Evolutionary conservation across 2,888 invertebrate genomes (phyloP), one percentile per base, ranked within the genome.

Genomic region (Brachyopa scutellaris): DNA sequence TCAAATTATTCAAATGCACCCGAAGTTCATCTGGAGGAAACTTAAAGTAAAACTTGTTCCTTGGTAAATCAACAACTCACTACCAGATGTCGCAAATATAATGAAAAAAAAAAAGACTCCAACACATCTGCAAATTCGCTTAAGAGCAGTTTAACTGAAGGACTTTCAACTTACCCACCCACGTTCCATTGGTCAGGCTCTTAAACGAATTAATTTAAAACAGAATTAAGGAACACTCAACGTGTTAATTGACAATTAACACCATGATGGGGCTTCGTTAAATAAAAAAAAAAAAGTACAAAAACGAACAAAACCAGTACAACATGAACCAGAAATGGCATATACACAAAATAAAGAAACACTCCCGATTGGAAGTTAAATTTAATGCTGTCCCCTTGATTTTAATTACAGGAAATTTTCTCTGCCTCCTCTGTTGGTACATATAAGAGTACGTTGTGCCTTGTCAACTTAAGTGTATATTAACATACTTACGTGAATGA

Each of bases 241-340:
- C 64, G 76, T 80, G 80, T 76, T 80, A 80, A 80, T 80, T 74
- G 80, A 64, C 80, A 80, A 80, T 80, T 80, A 80, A 76, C 62
- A 70, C 69, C 57, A 70, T 42, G 55, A 67, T 31, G 61, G 31
- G 23, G 7, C 40, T 57, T 23, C 33, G 26, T 64, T 5, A 11
- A 23, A 36, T 31, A 31, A 38, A 49, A 31, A 51, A 26, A 53
- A 57, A 42, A 49, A 59, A 53, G 26, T 26, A 26, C 4, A 26
- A 26, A 26, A 26, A 21, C 8, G 23, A 59, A 59, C n/a, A n/a
- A n/a, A n/a, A n/a, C n/a, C n/a, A n/a, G n/a, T n/a, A n/a, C n/a
- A 26, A 6, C 26, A 40, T 2, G 15, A 57, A 31, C n/a, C 6
- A 42, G 23, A 36, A 11, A 17, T 42, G 40, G 19, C 15, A 51